Evolutionary conservation across 2,888 invertebrate genomes (phyloP), one percentile per base, ranked within the genome.

Genomic region (Tenthredo notha): DNA sequence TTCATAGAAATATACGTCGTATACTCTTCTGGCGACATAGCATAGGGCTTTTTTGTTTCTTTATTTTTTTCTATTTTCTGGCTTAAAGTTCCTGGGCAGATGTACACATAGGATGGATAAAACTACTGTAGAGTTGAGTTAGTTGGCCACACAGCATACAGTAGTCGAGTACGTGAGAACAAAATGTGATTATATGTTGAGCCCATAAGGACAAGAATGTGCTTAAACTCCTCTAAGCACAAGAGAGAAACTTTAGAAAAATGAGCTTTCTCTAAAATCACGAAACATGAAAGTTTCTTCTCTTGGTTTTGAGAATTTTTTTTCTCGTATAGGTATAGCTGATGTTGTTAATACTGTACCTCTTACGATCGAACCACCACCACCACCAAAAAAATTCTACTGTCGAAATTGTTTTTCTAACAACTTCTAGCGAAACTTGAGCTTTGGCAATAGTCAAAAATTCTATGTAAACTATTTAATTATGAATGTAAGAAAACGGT

Each of bases 381-480:
- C 91, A 92, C 91, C 92, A 91, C 89, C 87, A 70, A 77, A 47
- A 47, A 87, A 84, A 61, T 70, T 80, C 67, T 65, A 77, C 67
- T 65, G 77, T 85, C 86, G 90, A 92, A 93, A 93, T 93, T 93
- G 93, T 93, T 93, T 93, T 93, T 93, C 93, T 93, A 93, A 93
- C 93, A 92, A 91, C 90, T 89, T 87, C 85, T 54, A 58, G 21
- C 40, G 15, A 77, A 77, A 77, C 15, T 54, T 77, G 29, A 77
- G n/a, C 40, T 77, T 54, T 54, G 77, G 77, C 47, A 54, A 21
- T 74, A 0, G 21, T 74, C 43, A 74, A 21, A 74, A 7, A 25
- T 74, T 72, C 72, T 40, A 72, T 21, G 40, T n/a, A 21, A 72
- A 72, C 9, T 37, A 29, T 40, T 37, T 7, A 37, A 37, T 37